Base-by-base conservation (phyloP, 2,888 invertebrate species). In the Caenorhabditis sulstoni region DNA sequence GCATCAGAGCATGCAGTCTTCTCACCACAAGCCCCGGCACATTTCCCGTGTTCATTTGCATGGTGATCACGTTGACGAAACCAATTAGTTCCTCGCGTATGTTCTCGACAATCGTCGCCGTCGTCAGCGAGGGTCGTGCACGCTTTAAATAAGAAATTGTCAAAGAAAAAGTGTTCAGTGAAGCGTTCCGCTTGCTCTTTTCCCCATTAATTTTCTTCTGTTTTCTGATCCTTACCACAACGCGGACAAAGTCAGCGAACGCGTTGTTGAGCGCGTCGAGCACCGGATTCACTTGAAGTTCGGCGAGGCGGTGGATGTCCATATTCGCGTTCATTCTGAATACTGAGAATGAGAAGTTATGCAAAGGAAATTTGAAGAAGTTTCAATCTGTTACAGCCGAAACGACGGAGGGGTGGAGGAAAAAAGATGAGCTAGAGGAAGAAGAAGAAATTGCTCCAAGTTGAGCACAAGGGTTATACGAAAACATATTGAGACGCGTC, bases 31-130 rank as follows among this genome's bases (percentile, higher is more conserved):
- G 64, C 9, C 49, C 57, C 3, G 4, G 16, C 18, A 73, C 58
- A 39, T 73, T 64, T 55, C 64, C 64, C 49, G 58, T 73, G 64
- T 73, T 73, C 64, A 64, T 58, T 18, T 73, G 64, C 64, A 64
- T 64, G 20, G 73, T 73, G 50, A 65, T 44, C 44, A 57, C 55
- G 8, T 39, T 58, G 53, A 64, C 44, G 20, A 55, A 58, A 14
- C 35, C 37, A 23, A 73, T 64, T 18, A 73, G 41, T 14, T 64
- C 49, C n/a, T 64, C 44, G 44, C 73, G 23, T 7, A 73, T 55
- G 5, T 16, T 20, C 23, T 73, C 73, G n/a, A 64, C 57, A 47
- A 64, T 35, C n/a, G 39, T 23, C 11, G 35, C 49, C 9, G 64
- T 58, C n/a, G 73, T 8, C 20, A 49, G 16, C 12, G 64, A 73